Evolutionary conservation across 2,797 vertebrate species (phyloP).

Genomic region (Melanotaenia boesemani): DNA sequence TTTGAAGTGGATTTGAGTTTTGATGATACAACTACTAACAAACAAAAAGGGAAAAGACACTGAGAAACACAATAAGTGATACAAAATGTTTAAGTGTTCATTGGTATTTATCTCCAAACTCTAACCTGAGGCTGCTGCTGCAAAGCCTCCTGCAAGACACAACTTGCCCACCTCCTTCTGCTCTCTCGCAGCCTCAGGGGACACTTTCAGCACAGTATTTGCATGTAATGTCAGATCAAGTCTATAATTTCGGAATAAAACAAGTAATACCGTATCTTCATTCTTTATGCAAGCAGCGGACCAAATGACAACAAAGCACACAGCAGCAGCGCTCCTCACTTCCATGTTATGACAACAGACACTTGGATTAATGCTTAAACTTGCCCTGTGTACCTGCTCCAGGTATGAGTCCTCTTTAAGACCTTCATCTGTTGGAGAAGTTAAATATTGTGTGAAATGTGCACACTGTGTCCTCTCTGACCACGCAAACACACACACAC

Average conservation of each 20-base stretch:
- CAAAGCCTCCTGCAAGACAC: slow-evolving; percentile 46
- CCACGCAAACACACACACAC: slow-evolving; percentile 19
- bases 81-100: background rate
- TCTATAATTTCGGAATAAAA: slow-evolving; percentile 12
- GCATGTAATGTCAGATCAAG: background rate
- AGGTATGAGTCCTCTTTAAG: slow-evolving; percentile 9
- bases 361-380: slow-evolving; percentile 63
- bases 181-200: slow-evolving; percentile 9
- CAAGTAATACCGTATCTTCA: background rate
- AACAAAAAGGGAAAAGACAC: background rate
- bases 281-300: slow-evolving; percentile 10
- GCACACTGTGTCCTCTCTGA: slow-evolving; percentile 30
- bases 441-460: slow-evolving; percentile 22
- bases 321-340: background rate
- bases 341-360: slow-evolving; percentile 52
- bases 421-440: background rate
- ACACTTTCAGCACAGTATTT: background rate
- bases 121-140: slow-evolving; percentile 42
- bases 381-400: slow-evolving; percentile 27
- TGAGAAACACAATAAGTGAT: background rate
- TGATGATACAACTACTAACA: background rate
- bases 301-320: slow-evolving; percentile 10
- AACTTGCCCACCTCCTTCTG: slow-evolving; percentile 48
- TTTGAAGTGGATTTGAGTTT: no score
- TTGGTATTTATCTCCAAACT: slow-evolving; percentile 14